These are phyloP conservation scores for Heterodera carotae DNA, from an alignment of 1,140 invertebrate species.

Conservation along the genomic window DNA sequence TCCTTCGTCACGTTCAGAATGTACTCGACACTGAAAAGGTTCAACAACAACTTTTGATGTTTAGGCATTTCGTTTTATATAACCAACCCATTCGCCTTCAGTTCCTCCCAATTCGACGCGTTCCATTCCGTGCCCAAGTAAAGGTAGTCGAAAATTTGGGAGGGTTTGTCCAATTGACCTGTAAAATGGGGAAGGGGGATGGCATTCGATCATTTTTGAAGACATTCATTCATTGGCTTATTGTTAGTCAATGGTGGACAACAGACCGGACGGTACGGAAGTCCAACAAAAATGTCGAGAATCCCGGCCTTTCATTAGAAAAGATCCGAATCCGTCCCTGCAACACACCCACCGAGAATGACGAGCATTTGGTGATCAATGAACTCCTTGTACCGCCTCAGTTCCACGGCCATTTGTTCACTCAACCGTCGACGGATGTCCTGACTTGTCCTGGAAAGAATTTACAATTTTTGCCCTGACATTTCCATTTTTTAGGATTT, in stretches of 20 bases:
- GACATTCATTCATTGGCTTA: too few species aligned
- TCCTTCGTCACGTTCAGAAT: slow-evolving; percentile 96
- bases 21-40: slow-evolving; percentile 83
- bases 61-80: slow-evolving; percentile 13
- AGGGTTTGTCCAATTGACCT: slow-evolving; percentile 90
- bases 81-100: slow-evolving; percentile 80
- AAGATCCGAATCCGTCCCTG: too few species aligned
- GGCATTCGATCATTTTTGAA: too few species aligned
- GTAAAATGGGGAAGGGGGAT: too few species aligned
- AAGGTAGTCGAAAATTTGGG: slow-evolving; percentile 92
- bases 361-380: slow-evolving; percentile 95
- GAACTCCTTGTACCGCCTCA: slow-evolving; percentile 86
- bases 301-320: too few species aligned
- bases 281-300: too few species aligned
- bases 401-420: slow-evolving; percentile 74
- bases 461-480: not conserved
- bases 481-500: too few species aligned
- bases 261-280: too few species aligned
- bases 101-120: slow-evolving; percentile 93
- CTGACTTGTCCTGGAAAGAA: slow-evolving; percentile 76
- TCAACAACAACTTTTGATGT: too few species aligned
- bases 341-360: slow-evolving; percentile 79
- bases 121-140: slow-evolving; percentile 98
- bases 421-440: slow-evolving; percentile 32
- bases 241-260: too few species aligned